Evolutionary conservation across 1,140 invertebrate species (phyloP).

Genomic region (Gyrodactylus bullatarudis): DNA sequence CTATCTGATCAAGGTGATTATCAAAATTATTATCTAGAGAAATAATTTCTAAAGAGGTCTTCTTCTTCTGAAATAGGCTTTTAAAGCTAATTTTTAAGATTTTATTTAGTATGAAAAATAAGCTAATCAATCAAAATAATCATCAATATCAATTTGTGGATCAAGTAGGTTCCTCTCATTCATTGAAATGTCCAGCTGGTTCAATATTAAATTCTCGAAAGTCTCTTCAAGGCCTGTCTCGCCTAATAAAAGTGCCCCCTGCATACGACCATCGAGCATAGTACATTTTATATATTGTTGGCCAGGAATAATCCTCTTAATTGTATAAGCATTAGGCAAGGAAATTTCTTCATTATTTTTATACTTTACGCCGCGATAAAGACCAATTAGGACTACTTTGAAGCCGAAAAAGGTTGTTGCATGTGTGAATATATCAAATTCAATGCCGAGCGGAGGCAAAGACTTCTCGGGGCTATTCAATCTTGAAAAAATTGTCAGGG

Average conservation of each 20-base stretch:
- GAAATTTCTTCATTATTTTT: slow-evolving; percentile 26
- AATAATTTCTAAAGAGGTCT: no score
- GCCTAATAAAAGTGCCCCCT: slow-evolving; percentile 71
- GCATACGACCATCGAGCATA: slow-evolving; percentile 41
- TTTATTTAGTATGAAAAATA: no score
- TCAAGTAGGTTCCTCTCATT: slow-evolving; percentile 68
- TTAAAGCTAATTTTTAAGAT: no score
- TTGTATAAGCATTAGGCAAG: neutral
- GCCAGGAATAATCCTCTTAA: slow-evolving; percentile 7
- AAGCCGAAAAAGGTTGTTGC: slow-evolving; percentile 72
- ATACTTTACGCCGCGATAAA: slow-evolving; percentile 65
- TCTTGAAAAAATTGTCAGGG: slow-evolving; percentile 44
- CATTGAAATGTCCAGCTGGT: slow-evolving; percentile 51
- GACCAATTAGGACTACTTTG: slow-evolving; percentile 51
- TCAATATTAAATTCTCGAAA: slow-evolving; percentile 81
- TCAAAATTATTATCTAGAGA: no score
- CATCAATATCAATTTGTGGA: slow-evolving; percentile 78
- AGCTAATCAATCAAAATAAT: slow-evolving; percentile 70
- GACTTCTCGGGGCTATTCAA: slow-evolving; percentile 23
- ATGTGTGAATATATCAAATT: slow-evolving; percentile 83
- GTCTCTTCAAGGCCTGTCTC: slow-evolving; percentile 89
- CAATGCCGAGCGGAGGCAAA: slow-evolving; percentile 36
- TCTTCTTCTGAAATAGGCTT: no score
- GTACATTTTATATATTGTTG: slow-evolving; percentile 33
- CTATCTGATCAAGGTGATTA: no score